A percentile compares a stretch with the other conserved stretches of the same genome.
phyloP scores from a whole-genome alignment of 2,888 invertebrate species.

The Axea sp. region DNA sequence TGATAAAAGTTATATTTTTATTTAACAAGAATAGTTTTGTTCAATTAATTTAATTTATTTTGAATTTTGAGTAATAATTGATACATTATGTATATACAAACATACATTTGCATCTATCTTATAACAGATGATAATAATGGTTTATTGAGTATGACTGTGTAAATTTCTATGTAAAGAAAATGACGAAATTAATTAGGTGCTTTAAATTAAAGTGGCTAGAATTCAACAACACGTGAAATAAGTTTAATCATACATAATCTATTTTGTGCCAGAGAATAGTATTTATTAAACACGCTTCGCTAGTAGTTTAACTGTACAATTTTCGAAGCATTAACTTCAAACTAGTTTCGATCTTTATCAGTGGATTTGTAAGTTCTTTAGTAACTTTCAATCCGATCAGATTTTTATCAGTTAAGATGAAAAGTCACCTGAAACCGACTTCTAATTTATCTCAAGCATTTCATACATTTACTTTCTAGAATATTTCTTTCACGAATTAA shows the following conservation, averaged over 20 bases:
- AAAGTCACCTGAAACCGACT: conserved; percentile 26
- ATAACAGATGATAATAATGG: too few relatives aligned
- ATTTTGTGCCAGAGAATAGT: conserved; percentile 14
- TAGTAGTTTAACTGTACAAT: conserved; percentile 44
- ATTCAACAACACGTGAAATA: conserved; percentile 18
- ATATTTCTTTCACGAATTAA: not conserved
- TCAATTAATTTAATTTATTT: too few relatives aligned
- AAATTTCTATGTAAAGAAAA: too few relatives aligned
- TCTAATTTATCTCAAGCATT: too few relatives aligned
- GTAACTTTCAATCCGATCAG: conserved; percentile 37
- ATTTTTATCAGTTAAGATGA: conserved; percentile 46
- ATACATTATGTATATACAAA: too few relatives aligned
- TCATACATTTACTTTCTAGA: conserved; percentile 10
- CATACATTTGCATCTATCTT: too few relatives aligned
- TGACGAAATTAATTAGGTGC: too few relatives aligned
- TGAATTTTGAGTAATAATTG: too few relatives aligned
- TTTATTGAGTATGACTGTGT: too few relatives aligned
- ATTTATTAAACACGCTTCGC: conserved; percentile 31
- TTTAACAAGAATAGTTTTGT: too few relatives aligned
- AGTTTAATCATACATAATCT: conserved; percentile 39
- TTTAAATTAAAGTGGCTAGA: conserved; percentile 2
- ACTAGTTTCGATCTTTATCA: conserved; percentile 46
- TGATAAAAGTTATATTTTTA: too few relatives aligned
- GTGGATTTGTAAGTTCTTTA: conserved; percentile 20
- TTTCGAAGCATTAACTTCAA: conserved; percentile 37